Evolutionary conservation across 2,797 vertebrate genomes (phyloP).

Genomic region (Xenentodon cancila): DNA sequence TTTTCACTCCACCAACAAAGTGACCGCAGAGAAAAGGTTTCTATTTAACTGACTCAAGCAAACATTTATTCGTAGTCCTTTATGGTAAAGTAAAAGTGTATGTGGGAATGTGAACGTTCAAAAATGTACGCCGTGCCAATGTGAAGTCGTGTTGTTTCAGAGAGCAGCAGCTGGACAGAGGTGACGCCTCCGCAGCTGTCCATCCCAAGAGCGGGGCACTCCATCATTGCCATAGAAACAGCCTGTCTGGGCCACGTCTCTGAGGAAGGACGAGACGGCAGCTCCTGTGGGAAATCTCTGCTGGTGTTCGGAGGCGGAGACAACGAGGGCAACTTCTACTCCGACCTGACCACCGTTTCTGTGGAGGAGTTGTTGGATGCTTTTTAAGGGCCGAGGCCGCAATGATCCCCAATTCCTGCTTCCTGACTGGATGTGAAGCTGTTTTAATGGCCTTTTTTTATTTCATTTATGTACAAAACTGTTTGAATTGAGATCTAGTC

Average conservation of each 20-base stretch:
- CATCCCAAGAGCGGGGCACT: slow-evolving; percentile 83
- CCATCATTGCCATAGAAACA: slow-evolving; percentile 79
- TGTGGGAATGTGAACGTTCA: not conserved
- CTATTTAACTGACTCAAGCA: too few species aligned
- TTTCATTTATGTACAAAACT: not conserved
- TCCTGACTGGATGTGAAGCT: slow-evolving; percentile 28
- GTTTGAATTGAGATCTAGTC: not conserved
- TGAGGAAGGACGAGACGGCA: slow-evolving; percentile 34
- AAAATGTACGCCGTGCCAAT: not conserved
- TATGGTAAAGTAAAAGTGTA: too few species aligned
- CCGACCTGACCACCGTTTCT: slow-evolving; percentile 75
- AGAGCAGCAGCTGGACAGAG: slow-evolving; percentile 81
- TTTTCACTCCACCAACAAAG: too few species aligned
- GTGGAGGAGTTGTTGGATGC: slow-evolving; percentile 70
- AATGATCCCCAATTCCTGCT: slow-evolving; percentile 12
- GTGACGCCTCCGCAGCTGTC: slow-evolving; percentile 73
- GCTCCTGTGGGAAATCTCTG: slow-evolving; percentile 52
- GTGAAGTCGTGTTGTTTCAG: slow-evolving; percentile 49
- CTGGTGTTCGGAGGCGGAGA: slow-evolving; percentile 86
- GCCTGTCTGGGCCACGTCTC: slow-evolving; percentile 6
- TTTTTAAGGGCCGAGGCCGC: slow-evolving; percentile 35
- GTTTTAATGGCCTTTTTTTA: slow-evolving; percentile 4
- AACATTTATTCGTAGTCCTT: too few species aligned
- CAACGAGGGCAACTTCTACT: slow-evolving; percentile 86
- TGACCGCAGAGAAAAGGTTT: too few species aligned